A percentile compares a stretch with the other conserved stretches of the same genome.
These are phyloP conservation scores for Naso thynnoides DNA, from an alignment of 2,797 vertebrate genomes.

Conservation along the genomic window DNA sequence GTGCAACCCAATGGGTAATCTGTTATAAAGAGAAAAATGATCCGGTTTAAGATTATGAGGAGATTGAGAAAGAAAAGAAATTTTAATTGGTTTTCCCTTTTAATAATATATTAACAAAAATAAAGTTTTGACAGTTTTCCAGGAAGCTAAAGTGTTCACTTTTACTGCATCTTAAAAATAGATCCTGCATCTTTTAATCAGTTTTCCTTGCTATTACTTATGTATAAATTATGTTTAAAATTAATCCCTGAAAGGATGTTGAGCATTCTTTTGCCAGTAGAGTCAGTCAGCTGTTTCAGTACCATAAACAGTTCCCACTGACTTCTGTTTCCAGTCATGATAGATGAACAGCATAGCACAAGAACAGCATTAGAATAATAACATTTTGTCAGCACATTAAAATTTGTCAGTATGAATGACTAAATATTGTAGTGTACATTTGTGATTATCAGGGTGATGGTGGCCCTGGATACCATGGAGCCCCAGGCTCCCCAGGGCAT, in stretches of 20 bases:
- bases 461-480: conserved; percentile 58
- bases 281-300: conserved; percentile 11
- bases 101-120: not conserved
- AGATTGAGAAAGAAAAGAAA: not conserved
- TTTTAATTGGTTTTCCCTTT: not conserved
- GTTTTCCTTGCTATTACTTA: not conserved
- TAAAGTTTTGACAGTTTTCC: no score
- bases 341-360: not conserved
- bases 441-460: conserved; percentile 68
- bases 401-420: not conserved
- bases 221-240: not conserved
- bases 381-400: not conserved
- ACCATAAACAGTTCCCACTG: conserved; percentile 2
- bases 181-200: conserved; percentile 1
- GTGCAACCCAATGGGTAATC: not conserved
- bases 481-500: conserved; percentile 58
- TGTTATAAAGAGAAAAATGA: not conserved
- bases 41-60: not conserved
- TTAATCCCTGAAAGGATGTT: conserved; percentile 6
- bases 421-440: not conserved
- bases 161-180: not conserved
- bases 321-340: not conserved
- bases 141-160: not conserved
- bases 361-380: not conserved
- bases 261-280: not conserved